Evolutionary conservation across 2,888 invertebrate genomes (phyloP).

Genomic region (Clivina fossor): DNA sequence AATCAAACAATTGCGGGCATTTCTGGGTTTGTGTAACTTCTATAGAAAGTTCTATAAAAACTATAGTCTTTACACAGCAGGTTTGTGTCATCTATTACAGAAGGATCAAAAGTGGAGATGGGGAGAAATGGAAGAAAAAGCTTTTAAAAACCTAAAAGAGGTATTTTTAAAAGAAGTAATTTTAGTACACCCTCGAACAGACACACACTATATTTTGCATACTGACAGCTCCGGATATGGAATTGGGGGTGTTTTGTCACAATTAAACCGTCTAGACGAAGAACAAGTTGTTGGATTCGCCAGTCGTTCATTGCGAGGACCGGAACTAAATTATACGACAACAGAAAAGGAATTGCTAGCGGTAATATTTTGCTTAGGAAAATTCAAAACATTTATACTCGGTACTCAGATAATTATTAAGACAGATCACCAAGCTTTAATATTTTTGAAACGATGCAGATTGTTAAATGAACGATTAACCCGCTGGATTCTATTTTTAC

Average conservation of each 20-base stretch:
- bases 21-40: conserved; percentile 32
- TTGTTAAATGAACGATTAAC: conserved; percentile 27
- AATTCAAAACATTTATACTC: conserved; percentile 13
- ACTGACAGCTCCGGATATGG: conserved; percentile 7
- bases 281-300: conserved; percentile 5
- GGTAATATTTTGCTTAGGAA: conserved; percentile 6
- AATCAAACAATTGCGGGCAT: conserved; percentile 40
- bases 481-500: conserved; percentile 31
- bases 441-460: conserved; percentile 28
- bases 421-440: conserved; percentile 36
- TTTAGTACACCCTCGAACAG: background rate
- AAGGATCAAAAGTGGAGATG: conserved; percentile 9
- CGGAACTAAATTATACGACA: too few relatives aligned
- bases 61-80: background rate
- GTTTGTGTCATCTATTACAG: background rate
- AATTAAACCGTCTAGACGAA: background rate
- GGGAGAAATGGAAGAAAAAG: conserved; percentile 2
- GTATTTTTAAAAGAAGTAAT: background rate
- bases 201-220: background rate
- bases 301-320: background rate
- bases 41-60: conserved; percentile 12
- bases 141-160: background rate
- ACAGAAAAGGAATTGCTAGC: conserved; percentile 24
- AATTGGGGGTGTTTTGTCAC: conserved; percentile 3
- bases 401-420: conserved; percentile 10